Evolutionary conservation across 2,888 invertebrate species (phyloP), one percentile per base, ranked within the genome.

Genomic region (Cephus pulcher): DNA sequence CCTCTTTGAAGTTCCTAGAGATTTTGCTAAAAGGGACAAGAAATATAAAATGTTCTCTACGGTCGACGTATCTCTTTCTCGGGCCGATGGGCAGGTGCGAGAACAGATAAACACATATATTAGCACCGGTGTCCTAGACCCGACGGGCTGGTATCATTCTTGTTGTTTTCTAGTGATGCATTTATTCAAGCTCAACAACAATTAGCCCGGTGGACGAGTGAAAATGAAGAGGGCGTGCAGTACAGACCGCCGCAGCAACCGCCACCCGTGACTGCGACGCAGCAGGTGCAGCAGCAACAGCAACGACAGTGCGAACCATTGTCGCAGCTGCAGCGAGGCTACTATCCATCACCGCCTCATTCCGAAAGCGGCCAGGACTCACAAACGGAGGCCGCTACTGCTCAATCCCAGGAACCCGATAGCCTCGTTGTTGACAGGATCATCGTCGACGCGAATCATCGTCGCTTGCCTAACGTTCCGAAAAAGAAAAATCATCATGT

Each of bases 161-260:
- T 95, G 95, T 95, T 96, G 95, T 96, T 96, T 96, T 96, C 95
- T 96, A 97, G 97, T 96, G 97, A 96, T 96, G 96, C 96, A 95
- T 97, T 97, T 96, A 96, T 97, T 96, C 96, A 97, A 96, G 97
- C 97, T 96, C 97, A 96, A 96, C 97, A 96, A 96, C 96, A 96
- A 95, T 95, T 96, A 96, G 97, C 96, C 95, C 96, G 96, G 95
- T 97, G 97, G 96, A 97, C 96, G 95, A 97, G 96, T 96, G 96
- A 97, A 94, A 97, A 96, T 96, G 96, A 97, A 94, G 96, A 96
- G 93, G 87, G 82, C 76, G 81, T 89, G 56, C 88, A 91, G 83
- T 89, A 89, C 83, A 87, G 89, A 81, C 87, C 88, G 84, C 89
- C 92, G 90, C 93, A 88, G 87, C 91, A 93, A 88, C 93, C 93